A percentile compares a stretch with the other conserved stretches of the same genome.
Conservation (phyloP, 2,797 vertebrate species). For the Chiroxiphia lanceolata region DNA sequence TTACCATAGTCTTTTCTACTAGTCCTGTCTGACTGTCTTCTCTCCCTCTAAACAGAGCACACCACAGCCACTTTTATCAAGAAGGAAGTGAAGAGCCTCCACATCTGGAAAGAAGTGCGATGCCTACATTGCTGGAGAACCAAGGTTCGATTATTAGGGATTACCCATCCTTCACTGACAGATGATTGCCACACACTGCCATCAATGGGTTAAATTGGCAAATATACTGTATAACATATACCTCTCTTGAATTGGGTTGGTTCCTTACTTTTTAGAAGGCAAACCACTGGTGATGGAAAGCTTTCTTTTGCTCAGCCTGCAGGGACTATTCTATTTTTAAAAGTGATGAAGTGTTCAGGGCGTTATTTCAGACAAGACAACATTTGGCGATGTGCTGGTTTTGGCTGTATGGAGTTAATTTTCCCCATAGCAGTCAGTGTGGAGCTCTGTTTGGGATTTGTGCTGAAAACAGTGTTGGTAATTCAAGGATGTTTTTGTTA, state of each 20-base stretch:
- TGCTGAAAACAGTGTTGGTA: neutral
- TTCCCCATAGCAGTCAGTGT: neutral
- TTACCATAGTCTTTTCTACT: neutral
- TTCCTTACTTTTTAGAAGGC: neutral
- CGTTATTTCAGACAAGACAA: neutral
- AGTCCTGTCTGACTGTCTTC: neutral
- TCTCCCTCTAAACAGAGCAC: neutral
- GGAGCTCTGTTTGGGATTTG: neutral
- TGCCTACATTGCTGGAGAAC: neutral
- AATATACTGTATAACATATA: neutral
- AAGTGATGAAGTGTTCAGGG: slow-evolving; percentile 6
- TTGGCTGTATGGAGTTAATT: neutral
- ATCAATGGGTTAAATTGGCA: neutral
- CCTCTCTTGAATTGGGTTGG: neutral
- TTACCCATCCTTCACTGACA: neutral
- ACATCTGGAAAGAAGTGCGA: neutral
- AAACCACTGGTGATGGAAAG: neutral
- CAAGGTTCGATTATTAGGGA: neutral
- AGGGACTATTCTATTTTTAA: slow-evolving; percentile 13
- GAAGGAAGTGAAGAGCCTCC: neutral
- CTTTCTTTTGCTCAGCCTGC: neutral
- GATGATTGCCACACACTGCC: neutral
- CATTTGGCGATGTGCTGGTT: neutral
- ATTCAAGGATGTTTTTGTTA: neutral
- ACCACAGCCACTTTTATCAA: neutral